Base-by-base conservation (phyloP, 2,113 vertebrate species). In the Amazona guildingii region DNA sequence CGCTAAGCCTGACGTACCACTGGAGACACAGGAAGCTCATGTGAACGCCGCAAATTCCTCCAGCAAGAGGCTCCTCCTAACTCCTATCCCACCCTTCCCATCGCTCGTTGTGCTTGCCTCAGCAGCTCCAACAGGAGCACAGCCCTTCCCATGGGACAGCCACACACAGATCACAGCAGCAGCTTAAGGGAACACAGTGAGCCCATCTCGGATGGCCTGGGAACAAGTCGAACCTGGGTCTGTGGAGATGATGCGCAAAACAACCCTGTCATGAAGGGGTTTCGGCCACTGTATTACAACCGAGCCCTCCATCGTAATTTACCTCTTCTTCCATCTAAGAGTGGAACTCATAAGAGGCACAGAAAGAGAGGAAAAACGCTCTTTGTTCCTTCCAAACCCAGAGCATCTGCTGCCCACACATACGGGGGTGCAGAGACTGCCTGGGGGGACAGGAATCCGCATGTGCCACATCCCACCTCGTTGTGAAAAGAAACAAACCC, bases 151-250 rank as follows among this genome's bases (percentile, higher is more conserved):
- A 31, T 0, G 14, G 77, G 29, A 43, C 46, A 23, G n/a, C 39
- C 19, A 62, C 20, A 17, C n/a, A n/a, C 7, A 12, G 18, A 35
- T 12, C 51, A 17, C 70, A 73, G 37, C 15, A 54, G 37, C 51
- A 39, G 24, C 35, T 25, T 13, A 10, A n/a, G 54, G 33, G 64
- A 49, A 76, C 62, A 8, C 24, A 11, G 39, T 0, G 3, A 76
- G 55, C 31, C 41, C 18, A 1, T 5, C 55, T 33, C 0, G 0
- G 39, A 31, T 4, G 31, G 5, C 6, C 51, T 31, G 25, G 83
- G 68, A 61, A 49, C 63, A 54, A 23, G 23, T 2, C 0, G 7
- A 73, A 31, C 48, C 67, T 2, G 9, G 43, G 31, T n/a, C 48
- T 70, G 52, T 29, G 33, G 33, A 39, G 51, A 44, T 1, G 1